Conservation (phyloP, 2,113 vertebrate genomes). For the Glareola pratincola region DNA sequence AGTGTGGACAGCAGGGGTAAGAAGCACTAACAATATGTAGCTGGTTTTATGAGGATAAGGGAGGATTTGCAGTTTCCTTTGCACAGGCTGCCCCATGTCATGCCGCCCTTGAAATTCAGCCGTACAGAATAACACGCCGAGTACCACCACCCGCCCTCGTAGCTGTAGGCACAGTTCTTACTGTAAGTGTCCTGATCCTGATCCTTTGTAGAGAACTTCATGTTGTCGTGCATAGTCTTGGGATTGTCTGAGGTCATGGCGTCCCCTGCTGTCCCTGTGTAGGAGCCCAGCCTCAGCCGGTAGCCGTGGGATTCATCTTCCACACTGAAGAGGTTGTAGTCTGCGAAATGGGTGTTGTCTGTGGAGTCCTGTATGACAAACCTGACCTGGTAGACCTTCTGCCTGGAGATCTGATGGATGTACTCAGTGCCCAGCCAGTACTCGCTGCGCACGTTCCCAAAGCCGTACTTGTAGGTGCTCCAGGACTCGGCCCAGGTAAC, state of each 20-base stretch:
- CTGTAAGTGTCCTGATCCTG: conserved; percentile 61
- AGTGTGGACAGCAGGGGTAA: background rate
- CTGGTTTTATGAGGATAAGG: conserved; percentile 63
- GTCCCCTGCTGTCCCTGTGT: conserved; percentile 36
- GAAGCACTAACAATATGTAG: conserved; percentile 17
- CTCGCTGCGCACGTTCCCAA: conserved; percentile 27
- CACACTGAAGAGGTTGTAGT: conserved; percentile 58
- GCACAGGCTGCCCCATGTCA: conserved; percentile 63
- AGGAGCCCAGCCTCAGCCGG: conserved; percentile 52
- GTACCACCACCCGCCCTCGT: conserved; percentile 63
- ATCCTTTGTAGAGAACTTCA: conserved; percentile 69
- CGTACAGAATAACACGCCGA: conserved; percentile 29
- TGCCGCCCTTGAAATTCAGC: conserved; percentile 43
- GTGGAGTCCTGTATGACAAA: conserved; percentile 39
- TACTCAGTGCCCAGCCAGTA: conserved; percentile 67
- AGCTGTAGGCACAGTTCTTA: conserved; percentile 62
- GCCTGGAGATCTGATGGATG: conserved; percentile 50
- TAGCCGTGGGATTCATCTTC: conserved; percentile 53
- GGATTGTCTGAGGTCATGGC: conserved; percentile 61
- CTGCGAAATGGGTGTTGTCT: background rate
- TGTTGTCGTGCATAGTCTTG: conserved; percentile 65
- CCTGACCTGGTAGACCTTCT: conserved; percentile 58
- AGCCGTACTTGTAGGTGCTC: conserved; percentile 66
- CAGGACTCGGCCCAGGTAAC: conserved; percentile 63
- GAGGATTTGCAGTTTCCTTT: conserved; percentile 64